Conservation (phyloP, 2,888 invertebrate species). For the Dasysyrphus albostriatus region DNA sequence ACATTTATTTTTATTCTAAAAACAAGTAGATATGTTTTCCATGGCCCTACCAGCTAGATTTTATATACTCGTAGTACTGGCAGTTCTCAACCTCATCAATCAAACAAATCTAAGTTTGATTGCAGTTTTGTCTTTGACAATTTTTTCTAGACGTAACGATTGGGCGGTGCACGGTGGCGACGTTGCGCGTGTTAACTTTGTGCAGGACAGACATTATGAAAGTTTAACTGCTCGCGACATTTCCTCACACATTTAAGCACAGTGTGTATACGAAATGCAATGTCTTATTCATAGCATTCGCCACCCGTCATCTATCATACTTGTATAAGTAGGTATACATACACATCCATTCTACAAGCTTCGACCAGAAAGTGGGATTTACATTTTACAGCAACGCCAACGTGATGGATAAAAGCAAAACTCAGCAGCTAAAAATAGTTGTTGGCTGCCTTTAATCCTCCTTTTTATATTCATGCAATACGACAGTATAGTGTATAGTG, state of each 20-base stretch:
- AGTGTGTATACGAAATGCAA: slow-evolving; percentile 33
- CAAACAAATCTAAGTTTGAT: background rate
- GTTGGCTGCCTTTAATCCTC: slow-evolving; percentile 36
- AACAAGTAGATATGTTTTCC: no score
- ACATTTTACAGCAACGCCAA: slow-evolving; percentile 41
- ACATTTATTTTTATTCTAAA: no score
- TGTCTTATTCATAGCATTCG: slow-evolving; percentile 54
- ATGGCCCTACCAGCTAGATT: no score
- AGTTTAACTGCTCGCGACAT: slow-evolving; percentile 61
- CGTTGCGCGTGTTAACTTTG: slow-evolving; percentile 1
- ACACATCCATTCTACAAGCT: slow-evolving; percentile 17
- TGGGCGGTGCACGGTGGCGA: background rate
- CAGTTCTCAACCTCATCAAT: no score
- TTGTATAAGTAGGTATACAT: background rate
- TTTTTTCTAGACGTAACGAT: background rate
- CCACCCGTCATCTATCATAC: slow-evolving; percentile 54
- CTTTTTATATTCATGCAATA: slow-evolving; percentile 29
- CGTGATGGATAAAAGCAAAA: slow-evolving; percentile 32
- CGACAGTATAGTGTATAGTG: background rate
- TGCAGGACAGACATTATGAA: slow-evolving; percentile 53
- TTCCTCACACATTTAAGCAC: slow-evolving; percentile 6
- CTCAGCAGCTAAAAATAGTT: slow-evolving; percentile 54
- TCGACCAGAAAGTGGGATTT: slow-evolving; percentile 50
- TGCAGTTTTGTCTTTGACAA: background rate
- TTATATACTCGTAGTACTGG: no score